Base-by-base conservation (phyloP, 2,888 invertebrate species). In the Eledone cirrhosa region DNA sequence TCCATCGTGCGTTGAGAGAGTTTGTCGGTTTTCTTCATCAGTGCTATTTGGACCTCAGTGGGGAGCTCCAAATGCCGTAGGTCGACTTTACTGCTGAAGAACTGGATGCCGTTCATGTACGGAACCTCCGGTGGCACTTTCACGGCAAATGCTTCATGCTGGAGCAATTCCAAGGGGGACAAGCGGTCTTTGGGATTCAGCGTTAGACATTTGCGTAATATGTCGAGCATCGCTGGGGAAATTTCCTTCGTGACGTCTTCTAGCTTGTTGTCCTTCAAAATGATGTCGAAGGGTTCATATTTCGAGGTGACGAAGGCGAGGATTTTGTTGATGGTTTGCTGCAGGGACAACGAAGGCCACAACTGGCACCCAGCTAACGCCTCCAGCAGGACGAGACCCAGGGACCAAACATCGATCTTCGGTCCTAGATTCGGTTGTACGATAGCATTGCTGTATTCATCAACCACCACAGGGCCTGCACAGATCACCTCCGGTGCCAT, bases 341-440 rank as follows among this genome's bases (percentile, higher is more conserved):
- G 82, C 24, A 89, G 79, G 8, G 85, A 78, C 13, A 85, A 80
- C 19, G 84, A 83, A 75, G 82, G 29, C 89, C 89, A 90, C 41
- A 90, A 22, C 24, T 48, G 76, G 81, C 86, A 83, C 78, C 87
- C 88, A 72, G 85, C 80, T 7, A 95, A 92, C 7, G 96, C 90
- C 91, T 98, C 97, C 0, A 95, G 92, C 48, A 98, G 90, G 80
- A 98, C 94, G 80, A 99, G 94, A n/a, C 97, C 99, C 80, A 97
- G 92, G 1, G 97, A 94, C 99, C 99, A 99, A 47, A 97, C 93
- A 91, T 99, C 99, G 27, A 94, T 94, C 90, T 96, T 95, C 0
- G 94, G 93, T 77, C 95, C 94, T 27, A 87, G 88, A 7, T 85
- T 80, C 2, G 86, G 86, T 74, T 86, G 82, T 24, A 84, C 74